A percentile compares a stretch with the other conserved stretches of the same genome.
phyloP scores from a whole-genome alignment of 2,888 invertebrate genomes.

The Spialia ferax region DNA sequence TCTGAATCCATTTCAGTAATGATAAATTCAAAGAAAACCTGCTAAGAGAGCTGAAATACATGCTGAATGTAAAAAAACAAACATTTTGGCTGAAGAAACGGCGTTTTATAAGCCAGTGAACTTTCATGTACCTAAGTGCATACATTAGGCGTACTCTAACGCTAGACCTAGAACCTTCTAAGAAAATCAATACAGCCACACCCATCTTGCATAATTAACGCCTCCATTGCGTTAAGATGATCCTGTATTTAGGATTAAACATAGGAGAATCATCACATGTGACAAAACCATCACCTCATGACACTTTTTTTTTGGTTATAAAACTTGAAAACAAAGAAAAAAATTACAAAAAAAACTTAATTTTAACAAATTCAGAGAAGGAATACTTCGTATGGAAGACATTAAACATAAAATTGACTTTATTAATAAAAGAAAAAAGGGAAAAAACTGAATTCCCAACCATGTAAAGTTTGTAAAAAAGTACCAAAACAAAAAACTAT shows the following conservation, averaged over 20 bases:
- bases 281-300: slow-evolving; percentile 72
- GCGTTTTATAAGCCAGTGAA: slow-evolving; percentile 65
- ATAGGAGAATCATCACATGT: slow-evolving; percentile 73
- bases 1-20: slow-evolving; percentile 15
- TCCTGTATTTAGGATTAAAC: slow-evolving; percentile 60
- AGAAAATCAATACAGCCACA: slow-evolving; percentile 87
- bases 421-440: slow-evolving; percentile 52
- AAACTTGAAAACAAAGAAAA: slow-evolving; percentile 84
- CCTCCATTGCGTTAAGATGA: slow-evolving; percentile 58
- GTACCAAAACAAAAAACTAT: slow-evolving; percentile 88
- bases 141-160: slow-evolving; percentile 77
- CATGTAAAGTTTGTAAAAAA: slow-evolving; percentile 82
- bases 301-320: slow-evolving; percentile 83
- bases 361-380: slow-evolving; percentile 47
- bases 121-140: slow-evolving; percentile 71
- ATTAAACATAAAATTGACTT: slow-evolving; percentile 46
- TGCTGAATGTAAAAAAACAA: slow-evolving; percentile 22
- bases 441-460: slow-evolving; percentile 67
- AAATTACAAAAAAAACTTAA: slow-evolving; percentile 61
- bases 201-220: slow-evolving; percentile 84
- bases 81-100: slow-evolving; percentile 45
- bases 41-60: not conserved
- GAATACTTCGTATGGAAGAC: slow-evolving; percentile 15
- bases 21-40: not conserved
- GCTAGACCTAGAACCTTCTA: slow-evolving; percentile 82